Evolutionary conservation across 2,888 invertebrate species (phyloP).

Genomic region (Habrosyne pyritoides): DNA sequence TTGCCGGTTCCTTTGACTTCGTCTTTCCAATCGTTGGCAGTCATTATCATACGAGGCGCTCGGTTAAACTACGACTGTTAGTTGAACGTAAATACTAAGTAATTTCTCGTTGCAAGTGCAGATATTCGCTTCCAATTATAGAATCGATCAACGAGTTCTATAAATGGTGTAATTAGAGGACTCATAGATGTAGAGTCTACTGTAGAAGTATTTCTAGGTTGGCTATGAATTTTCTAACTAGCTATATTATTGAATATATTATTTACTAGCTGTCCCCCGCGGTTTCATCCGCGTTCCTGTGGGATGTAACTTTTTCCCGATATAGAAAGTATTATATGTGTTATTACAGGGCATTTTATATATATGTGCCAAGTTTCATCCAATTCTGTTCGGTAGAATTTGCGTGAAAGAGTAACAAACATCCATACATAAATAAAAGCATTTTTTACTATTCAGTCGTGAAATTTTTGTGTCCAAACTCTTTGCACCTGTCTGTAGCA

Average conservation of each 20-base stretch:
- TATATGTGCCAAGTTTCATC: no score
- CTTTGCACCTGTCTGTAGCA: no score
- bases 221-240: not conserved
- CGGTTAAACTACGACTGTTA: not conserved
- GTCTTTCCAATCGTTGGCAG: not conserved
- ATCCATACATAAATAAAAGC: no score
- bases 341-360: no score
- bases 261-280: no score
- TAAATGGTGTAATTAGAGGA: not conserved
- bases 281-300: no score
- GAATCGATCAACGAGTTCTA: constrained; percentile 4
- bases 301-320: no score
- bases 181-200: not conserved
- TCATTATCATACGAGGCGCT: not conserved
- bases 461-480: no score
- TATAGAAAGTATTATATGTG: no score
- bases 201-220: not conserved
- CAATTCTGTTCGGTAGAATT: no score
- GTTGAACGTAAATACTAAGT: not conserved
- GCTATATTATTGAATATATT: not conserved
- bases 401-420: no score
- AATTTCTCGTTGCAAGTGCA: constrained; percentile 2
- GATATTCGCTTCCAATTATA: constrained; percentile 1
- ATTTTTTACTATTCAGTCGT: no score
- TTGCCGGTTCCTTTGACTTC: not conserved